Conservation (phyloP, 2,113 vertebrate genomes). For the Psettodes erumei region DNA sequence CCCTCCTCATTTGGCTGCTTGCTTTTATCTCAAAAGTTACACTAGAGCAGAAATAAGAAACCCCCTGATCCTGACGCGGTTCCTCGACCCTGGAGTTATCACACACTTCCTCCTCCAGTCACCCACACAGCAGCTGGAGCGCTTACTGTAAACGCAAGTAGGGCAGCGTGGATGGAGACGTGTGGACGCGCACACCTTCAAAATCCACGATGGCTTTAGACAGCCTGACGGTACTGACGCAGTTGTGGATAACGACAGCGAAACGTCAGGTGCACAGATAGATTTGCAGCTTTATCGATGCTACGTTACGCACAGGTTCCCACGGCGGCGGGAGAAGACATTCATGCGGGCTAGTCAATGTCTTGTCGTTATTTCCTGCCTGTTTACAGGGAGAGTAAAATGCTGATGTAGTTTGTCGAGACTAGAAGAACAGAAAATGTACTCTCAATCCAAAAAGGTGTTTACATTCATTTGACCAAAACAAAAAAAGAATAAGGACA, state of each 20-base stretch:
- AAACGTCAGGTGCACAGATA: slow-evolving; percentile 38
- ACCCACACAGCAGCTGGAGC: slow-evolving; percentile 32
- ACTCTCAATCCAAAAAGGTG: not conserved
- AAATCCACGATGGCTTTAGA: slow-evolving; percentile 43
- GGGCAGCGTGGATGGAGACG: slow-evolving; percentile 50
- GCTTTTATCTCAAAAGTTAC: no score
- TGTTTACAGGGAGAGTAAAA: not conserved
- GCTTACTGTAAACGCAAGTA: slow-evolving; percentile 58
- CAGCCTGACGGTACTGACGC: slow-evolving; percentile 47
- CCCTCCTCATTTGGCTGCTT: slow-evolving; percentile 21
- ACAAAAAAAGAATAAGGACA: no score
- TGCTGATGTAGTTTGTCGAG: not conserved
- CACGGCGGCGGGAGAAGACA: slow-evolving; percentile 12
- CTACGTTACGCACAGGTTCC: not conserved
- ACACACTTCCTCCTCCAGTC: slow-evolving; percentile 40
- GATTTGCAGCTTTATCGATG: slow-evolving; percentile 14
- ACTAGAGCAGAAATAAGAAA: slow-evolving; percentile 32
- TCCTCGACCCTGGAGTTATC: slow-evolving; percentile 49
- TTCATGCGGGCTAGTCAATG: not conserved
- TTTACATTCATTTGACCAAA: not conserved
- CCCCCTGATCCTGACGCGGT: slow-evolving; percentile 21
- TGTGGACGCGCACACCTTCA: slow-evolving; percentile 51
- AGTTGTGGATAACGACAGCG: slow-evolving; percentile 29
- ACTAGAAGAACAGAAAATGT: not conserved
- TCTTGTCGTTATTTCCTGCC: not conserved